These are phyloP conservation scores for Eriocheir sinensis DNA, from an alignment of 1,140 invertebrate species.

Conservation along the genomic window DNA sequence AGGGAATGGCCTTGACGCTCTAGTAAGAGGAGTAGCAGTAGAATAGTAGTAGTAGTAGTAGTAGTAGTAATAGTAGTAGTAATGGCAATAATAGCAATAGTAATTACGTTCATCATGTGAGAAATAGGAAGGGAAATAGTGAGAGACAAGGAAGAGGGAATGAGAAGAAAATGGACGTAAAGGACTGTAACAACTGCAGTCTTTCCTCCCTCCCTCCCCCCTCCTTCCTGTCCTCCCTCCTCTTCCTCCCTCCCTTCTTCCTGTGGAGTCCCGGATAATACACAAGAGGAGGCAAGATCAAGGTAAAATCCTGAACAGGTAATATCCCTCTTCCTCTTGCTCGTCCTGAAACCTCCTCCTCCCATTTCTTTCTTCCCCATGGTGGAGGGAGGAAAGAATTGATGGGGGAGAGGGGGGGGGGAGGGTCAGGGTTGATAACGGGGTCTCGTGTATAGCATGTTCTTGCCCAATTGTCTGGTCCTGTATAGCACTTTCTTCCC, in stretches of 20 bases:
- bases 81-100: background rate
- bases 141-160: background rate
- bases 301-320: background rate
- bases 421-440: constrained; percentile 9
- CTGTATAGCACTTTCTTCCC: background rate
- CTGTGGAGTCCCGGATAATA: constrained; percentile 23
- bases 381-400: background rate
- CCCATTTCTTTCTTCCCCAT: background rate
- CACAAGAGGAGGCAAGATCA: background rate
- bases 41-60: background rate
- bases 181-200: background rate
- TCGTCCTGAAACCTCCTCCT: background rate
- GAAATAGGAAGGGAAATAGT: background rate
- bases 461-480: background rate
- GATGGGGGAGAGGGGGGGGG: background rate
- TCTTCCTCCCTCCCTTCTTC: background rate
- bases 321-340: constrained; percentile 13
- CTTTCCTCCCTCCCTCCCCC: background rate
- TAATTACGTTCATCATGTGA: background rate
- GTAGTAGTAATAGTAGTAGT: background rate
- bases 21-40: too few species aligned
- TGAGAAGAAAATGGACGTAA: background rate
- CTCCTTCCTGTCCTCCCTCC: background rate
- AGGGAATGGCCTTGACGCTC: background rate
- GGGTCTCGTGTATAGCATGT: background rate